Evolutionary conservation across 2,888 invertebrate genomes (phyloP).

Genomic region (Notodonta dromedarius): DNA sequence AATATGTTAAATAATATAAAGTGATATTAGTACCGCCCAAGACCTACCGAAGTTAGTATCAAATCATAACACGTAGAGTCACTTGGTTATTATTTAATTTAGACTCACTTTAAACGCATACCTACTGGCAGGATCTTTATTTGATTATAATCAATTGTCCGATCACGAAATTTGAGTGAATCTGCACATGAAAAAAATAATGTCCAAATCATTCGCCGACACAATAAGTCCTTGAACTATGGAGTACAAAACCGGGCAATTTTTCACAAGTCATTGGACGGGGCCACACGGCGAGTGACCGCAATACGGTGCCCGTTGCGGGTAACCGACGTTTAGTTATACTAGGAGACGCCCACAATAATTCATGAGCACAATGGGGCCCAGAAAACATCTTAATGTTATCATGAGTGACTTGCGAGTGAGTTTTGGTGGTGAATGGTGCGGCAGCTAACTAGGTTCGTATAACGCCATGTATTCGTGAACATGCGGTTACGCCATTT

Average conservation of each 20-base stretch:
- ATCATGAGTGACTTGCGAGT: constrained; percentile 54
- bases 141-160: constrained; percentile 2
- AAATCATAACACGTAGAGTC: too few species aligned
- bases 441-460: constrained; percentile 55
- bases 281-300: constrained; percentile 51
- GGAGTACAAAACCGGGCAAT: constrained; percentile 35
- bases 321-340: constrained; percentile 49
- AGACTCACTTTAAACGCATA: not conserved
- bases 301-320: constrained; percentile 49
- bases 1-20: too few species aligned
- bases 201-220: constrained; percentile 21
- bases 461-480: constrained; percentile 48
- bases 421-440: constrained; percentile 55
- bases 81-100: constrained; percentile 6
- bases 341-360: constrained; percentile 64
- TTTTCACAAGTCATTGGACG: constrained; percentile 50
- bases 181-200: constrained; percentile 8
- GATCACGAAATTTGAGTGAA: not conserved
- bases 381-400: constrained; percentile 65
- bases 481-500: constrained; percentile 32
- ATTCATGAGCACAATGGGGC: constrained; percentile 59
- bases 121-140: not conserved
- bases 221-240: constrained; percentile 36
- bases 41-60: too few species aligned
- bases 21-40: too few species aligned